These are phyloP conservation scores for Eleutherodactylus coqui DNA, from an alignment of 2,797 vertebrate species.

Conservation along the genomic window DNA sequence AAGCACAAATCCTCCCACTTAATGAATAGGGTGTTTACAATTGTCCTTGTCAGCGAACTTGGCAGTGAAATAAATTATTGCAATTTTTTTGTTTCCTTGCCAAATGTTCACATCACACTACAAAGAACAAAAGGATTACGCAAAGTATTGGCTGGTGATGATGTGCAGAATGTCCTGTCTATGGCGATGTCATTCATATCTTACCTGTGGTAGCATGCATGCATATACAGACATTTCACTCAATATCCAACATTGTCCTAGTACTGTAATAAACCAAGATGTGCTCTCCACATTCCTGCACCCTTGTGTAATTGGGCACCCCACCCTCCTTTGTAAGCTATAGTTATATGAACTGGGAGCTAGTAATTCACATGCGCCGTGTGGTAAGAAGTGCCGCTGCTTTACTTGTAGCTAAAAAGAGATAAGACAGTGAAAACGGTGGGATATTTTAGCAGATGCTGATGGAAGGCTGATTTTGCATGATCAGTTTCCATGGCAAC, in stretches of 20 bases:
- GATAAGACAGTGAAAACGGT: not conserved
- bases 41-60: constrained; percentile 17
- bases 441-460: constrained; percentile 27
- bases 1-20: constrained; percentile 24
- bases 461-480: constrained; percentile 65
- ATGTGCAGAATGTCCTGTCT: constrained; percentile 11
- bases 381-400: not conserved
- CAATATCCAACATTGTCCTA: not conserved
- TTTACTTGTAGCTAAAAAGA: not conserved
- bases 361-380: not conserved
- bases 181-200: constrained; percentile 18
- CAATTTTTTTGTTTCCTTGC: constrained; percentile 36
- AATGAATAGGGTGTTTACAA: constrained; percentile 43
- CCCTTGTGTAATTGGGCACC: constrained; percentile 17
- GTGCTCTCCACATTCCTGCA: constrained; percentile 27
- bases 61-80: constrained; percentile 32
- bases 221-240: not conserved
- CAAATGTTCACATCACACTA: constrained; percentile 23
- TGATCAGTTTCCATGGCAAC: constrained; percentile 79
- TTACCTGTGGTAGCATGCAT: constrained; percentile 40
- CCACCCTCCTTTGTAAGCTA: not conserved
- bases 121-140: constrained; percentile 46
- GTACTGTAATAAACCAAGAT: not conserved
- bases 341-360: not conserved
- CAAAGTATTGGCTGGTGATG: constrained; percentile 10